Evolutionary conservation across 2,797 vertebrate genomes (phyloP), one percentile per base, ranked within the genome.

Genomic region (Morus bassanus): DNA sequence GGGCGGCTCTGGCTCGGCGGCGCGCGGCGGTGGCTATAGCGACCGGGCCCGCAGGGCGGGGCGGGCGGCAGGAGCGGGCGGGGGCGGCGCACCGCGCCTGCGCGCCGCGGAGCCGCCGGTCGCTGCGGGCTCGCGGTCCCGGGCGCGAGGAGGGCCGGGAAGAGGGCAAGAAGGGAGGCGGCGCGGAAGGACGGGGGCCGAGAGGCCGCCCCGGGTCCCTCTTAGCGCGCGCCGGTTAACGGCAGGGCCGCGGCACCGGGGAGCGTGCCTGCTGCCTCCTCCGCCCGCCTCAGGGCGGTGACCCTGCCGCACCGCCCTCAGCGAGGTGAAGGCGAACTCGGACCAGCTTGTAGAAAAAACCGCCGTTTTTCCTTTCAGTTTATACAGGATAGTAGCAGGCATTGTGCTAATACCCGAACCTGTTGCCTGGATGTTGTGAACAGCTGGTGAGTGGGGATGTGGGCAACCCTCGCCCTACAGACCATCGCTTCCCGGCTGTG

Each of bases 81-180:
- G 39, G 39, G 41, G 6, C 41, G 14, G 41, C 41, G 41, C 13
- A 41, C 41, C 15, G 41, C 41, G 41, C 41, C 41, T 41, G 41
- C 41, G 41, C 41, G 13, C 41, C n/a, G n/a, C n/a, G n/a, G n/a
- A n/a, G n/a, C n/a, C n/a, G n/a, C n/a, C n/a, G n/a, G n/a, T n/a
- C n/a, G n/a, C n/a, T n/a, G n/a, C n/a, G n/a, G n/a, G n/a, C n/a
- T n/a, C n/a, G n/a, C n/a, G n/a, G n/a, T n/a, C 0, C 4, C 50
- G 0, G 46, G 9, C 7, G 0, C 2, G 11, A 1, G 13, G 15
- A 2, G 7, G 12, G n/a, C 12, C 22, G 0, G 9, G 3, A 3
- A 4, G 16, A 7, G 23, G 7, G 30, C 27, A 4, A 14, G 11
- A 13, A 3, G 27, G 33, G 16, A 6, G 4, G n/a, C 7, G 14